These are phyloP conservation scores for Euphydryas editha DNA, from an alignment of 2,888 invertebrate species.

Conservation along the genomic window DNA sequence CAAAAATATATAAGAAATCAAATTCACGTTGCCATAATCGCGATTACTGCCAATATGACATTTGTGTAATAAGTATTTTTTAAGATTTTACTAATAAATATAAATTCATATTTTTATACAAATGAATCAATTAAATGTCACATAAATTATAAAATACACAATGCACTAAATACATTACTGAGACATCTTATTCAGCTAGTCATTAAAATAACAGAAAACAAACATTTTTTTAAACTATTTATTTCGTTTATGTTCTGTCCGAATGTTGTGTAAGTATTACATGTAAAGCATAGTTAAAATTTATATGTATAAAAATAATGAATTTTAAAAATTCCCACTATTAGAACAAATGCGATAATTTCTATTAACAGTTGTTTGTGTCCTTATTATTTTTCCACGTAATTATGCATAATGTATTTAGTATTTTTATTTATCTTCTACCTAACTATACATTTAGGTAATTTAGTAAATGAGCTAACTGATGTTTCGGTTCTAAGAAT, in stretches of 20 bases:
- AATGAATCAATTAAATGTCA: constrained; percentile 48
- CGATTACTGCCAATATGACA: constrained; percentile 80
- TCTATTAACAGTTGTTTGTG: constrained; percentile 56
- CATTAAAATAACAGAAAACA: constrained; percentile 26
- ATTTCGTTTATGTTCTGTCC: background rate
- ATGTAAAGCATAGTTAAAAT: constrained; percentile 11
- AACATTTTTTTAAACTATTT: background rate
- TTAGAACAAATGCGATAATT: constrained; percentile 53
- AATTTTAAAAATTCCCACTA: constrained; percentile 33
- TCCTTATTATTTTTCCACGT: constrained; percentile 54
- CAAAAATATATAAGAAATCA: constrained; percentile 80
- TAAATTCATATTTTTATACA: constrained; percentile 69
- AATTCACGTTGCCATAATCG: constrained; percentile 82
- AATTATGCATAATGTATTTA: constrained; percentile 67
- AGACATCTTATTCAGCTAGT: constrained; percentile 16
- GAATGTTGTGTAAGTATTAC: constrained; percentile 9
- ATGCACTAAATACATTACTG: background rate
- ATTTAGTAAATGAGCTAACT: constrained; percentile 58
- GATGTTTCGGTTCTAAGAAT: constrained; percentile 76
- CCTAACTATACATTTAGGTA: constrained; percentile 55
- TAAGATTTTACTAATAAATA: constrained; percentile 45
- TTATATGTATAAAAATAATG: constrained; percentile 47
- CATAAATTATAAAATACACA: too few species aligned
- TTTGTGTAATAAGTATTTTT: constrained; percentile 57
- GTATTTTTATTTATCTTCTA: constrained; percentile 67